Percentiles rank a stretch among this genome's conserved stretches.
Conservation (phyloP, 2,113 vertebrate genomes). For the Tetrax tetrax region DNA sequence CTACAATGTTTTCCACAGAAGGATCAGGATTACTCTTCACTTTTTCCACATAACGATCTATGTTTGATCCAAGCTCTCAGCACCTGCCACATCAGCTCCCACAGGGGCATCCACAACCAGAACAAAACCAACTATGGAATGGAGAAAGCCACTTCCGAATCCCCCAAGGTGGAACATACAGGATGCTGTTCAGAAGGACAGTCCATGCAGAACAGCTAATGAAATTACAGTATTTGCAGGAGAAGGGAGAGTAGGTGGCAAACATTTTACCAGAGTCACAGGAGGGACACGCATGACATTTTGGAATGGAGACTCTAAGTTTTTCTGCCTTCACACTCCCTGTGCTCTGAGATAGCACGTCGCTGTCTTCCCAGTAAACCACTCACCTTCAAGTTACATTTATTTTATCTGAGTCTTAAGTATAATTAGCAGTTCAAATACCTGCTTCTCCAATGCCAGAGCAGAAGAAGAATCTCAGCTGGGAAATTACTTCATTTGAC, state of each 20-base stretch:
- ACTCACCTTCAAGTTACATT: not conserved
- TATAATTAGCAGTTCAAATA: not conserved
- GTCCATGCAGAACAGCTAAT: not conserved
- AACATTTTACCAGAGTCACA: not conserved
- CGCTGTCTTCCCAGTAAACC: not conserved
- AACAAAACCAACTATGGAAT: not conserved
- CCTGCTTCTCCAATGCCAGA: not conserved
- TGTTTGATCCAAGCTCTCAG: not conserved
- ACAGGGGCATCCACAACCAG: not conserved
- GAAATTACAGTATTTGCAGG: not conserved
- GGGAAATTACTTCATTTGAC: not conserved
- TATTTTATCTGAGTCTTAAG: not conserved
- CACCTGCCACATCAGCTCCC: not conserved
- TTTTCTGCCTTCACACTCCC: not conserved
- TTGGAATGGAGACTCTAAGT: not conserved
- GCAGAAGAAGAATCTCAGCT: not conserved
- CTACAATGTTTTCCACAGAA: not conserved
- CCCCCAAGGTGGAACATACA: not conserved
- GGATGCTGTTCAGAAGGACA: not conserved
- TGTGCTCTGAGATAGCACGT: not conserved
- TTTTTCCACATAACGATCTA: constrained; percentile 10
- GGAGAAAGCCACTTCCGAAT: not conserved
- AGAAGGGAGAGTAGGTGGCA: not conserved
- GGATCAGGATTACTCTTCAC: not conserved
- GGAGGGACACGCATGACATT: accelerated